Base-by-base conservation (phyloP, 1,140 invertebrate species). In the Odontomachus brunneus region DNA sequence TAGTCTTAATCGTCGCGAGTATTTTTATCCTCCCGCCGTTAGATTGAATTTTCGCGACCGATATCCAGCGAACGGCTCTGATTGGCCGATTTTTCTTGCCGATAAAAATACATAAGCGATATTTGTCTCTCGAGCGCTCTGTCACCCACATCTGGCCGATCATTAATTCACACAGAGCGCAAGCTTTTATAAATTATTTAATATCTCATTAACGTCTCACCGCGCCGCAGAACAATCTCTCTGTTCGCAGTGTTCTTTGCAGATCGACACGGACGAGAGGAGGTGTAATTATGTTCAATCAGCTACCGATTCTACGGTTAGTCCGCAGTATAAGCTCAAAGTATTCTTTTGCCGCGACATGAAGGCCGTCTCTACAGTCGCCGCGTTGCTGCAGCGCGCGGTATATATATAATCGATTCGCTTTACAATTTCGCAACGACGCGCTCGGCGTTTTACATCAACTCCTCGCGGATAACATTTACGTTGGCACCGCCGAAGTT, bases 401-500 rank as follows among this genome's bases (percentile, higher is more conserved):
- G 63, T 78, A 57, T 69, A 51, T n/a, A n/a, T n/a, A 80, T 80
- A 33, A 71, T 71, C 65, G 66, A 80, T 69, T 33, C 44, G 38
- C 51, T 71, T 71, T 71, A 71, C 24, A 38, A 29, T 80, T 71
- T 55, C 51, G 33, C 12, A 44, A 33, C 22, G 14, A 26, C 17
- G 29, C 44, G 29, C 51, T 12, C n/a, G 2, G 5, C 51, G 63
- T 78, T 69, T 80, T 80, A 80, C 33, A 69, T 71, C 44, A 80
- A 29, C 33, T 44, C 75, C 69, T 29, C 65, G 24, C 38, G 53
- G 65, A 80, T 71, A 80, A 80, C 66, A 71, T 80, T 80, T 71
- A 80, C 75, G 65, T 80, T 80, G 65, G 75, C 75, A 80, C 38
- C 19, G 65, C 65, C 33, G 69, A 69, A 80, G 75, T 80, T 80